A percentile compares a stretch with the other conserved stretches of the same genome.
phyloP scores from a whole-genome alignment of 2,113 vertebrate genomes.

The Dunckerocampus dactyliophorus region DNA sequence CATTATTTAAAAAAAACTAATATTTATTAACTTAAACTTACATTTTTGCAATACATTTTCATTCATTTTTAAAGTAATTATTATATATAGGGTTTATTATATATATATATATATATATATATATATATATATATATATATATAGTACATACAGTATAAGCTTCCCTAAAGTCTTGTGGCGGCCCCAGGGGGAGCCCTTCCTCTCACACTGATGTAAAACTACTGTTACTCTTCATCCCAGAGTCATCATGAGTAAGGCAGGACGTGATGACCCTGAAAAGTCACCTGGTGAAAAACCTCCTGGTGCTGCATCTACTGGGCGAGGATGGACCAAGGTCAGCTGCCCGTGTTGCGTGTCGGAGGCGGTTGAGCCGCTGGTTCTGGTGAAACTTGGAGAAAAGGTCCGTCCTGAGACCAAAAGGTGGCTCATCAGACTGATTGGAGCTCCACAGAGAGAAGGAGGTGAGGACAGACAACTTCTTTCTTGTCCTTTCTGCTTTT shows the following conservation, averaged over 20 bases:
- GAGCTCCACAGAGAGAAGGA: conserved; percentile 62
- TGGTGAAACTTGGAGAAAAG: conserved; percentile 65
- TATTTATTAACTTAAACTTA: too few species aligned
- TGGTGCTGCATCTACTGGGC: neutral
- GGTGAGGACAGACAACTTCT: conserved; percentile 48
- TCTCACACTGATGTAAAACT: neutral
- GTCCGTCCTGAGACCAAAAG: conserved; percentile 69
- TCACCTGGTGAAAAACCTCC: neutral
- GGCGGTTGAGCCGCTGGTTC: conserved; percentile 68
- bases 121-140: too few species aligned
- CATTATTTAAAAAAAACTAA: too few species aligned
- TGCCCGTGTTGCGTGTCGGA: conserved; percentile 68
- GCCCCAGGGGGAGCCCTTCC: too few species aligned
- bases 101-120: too few species aligned
- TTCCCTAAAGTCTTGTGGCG: too few species aligned
- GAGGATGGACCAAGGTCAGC: conserved; percentile 67
- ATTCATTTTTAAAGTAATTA: too few species aligned
- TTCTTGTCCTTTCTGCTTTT: too few species aligned
- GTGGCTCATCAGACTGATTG: conserved; percentile 72
- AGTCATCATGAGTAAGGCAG: conserved; percentile 54
- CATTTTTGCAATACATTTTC: too few species aligned
- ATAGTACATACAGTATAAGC: too few species aligned
- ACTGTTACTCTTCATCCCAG: conserved; percentile 13
- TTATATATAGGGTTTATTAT: too few species aligned
- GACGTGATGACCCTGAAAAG: conserved; percentile 14